phyloP scores from a whole-genome alignment of 2,113 vertebrate species.

The Ceyx melanurus region DNA sequence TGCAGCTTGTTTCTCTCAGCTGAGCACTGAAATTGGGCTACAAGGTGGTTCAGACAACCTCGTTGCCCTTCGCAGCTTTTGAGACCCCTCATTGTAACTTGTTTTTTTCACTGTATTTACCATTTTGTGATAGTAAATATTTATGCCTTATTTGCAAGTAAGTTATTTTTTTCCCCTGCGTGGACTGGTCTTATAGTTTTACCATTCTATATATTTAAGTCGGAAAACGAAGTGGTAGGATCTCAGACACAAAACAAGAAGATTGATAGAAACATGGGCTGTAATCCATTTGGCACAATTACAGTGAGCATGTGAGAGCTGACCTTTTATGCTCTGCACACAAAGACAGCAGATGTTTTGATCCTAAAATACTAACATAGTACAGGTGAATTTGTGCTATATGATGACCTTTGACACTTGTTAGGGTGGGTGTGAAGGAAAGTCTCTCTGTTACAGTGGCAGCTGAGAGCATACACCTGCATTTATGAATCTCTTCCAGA shows the following conservation, averaged over 20 bases:
- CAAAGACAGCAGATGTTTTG: not conserved
- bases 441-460: not conserved
- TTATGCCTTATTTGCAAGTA: slow-evolving; percentile 26
- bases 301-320: not conserved
- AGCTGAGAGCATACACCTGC: not conserved
- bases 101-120: slow-evolving; percentile 14
- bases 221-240: not conserved
- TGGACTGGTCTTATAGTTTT: not conserved
- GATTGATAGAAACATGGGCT: not conserved
- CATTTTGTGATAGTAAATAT: not conserved
- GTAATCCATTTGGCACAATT: not conserved
- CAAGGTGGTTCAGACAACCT: not conserved
- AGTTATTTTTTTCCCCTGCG: not conserved
- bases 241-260: not conserved
- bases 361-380: not conserved
- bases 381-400: rapidly evolving
- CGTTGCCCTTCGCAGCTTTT: not conserved
- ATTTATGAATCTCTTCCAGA: not conserved
- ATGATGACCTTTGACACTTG: not conserved
- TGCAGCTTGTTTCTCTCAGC: not conserved
- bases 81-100: not conserved
- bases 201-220: not conserved
- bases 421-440: not conserved
- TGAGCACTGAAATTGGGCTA: not conserved
- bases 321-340: not conserved